Evolutionary conservation across 2,113 vertebrate species (phyloP), one percentile per base, ranked within the genome.

Genomic region (Nettapus auritus): DNA sequence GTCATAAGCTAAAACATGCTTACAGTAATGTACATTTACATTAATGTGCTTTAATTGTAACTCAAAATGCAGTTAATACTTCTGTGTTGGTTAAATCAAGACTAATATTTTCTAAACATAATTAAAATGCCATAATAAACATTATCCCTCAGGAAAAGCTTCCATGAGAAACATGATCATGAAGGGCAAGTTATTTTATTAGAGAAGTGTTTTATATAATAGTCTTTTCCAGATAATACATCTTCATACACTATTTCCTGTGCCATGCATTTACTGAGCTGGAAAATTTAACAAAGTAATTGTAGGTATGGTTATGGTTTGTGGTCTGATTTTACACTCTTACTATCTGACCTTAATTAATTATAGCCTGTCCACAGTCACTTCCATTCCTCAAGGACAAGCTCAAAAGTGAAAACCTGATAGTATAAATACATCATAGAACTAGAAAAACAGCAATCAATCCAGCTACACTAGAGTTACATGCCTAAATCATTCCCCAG

Each of bases 241-340:
- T 95, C 90, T 94, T 83, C 81, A 96, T 84, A 53, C 56, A 12
- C 50, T 86, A 50, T 18, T 84, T 86, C 62, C 67, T 53, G 33
- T 88, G 79, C 59, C 57, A 29, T 3, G 77, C n/a, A 38, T 66
- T 86, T 88, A 90, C 86, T 89, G 77, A 94, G 93, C 75, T 86
- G 92, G 89, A 95, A 94, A 91, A 96, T 89, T 81, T 85, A 92
- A 80, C 92, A 82, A 50, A 86, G 89, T 75, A 73, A 93, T 95
- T 95, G 60, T 68, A 90, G 88, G 82, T 88, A 87, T 86, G 73
- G 90, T 71, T 92, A 79, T 36, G 74, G 56, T 77, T 62, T 38
- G 1, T 60, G 86, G 81, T 71, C 38, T 80, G 70, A 88, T 96
- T 85, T 94, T 59, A 81, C 31, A 68, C 73, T 78, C 70, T 82